Conservation (phyloP, 2,113 vertebrate genomes). For the Varanus komodoensis region DNA sequence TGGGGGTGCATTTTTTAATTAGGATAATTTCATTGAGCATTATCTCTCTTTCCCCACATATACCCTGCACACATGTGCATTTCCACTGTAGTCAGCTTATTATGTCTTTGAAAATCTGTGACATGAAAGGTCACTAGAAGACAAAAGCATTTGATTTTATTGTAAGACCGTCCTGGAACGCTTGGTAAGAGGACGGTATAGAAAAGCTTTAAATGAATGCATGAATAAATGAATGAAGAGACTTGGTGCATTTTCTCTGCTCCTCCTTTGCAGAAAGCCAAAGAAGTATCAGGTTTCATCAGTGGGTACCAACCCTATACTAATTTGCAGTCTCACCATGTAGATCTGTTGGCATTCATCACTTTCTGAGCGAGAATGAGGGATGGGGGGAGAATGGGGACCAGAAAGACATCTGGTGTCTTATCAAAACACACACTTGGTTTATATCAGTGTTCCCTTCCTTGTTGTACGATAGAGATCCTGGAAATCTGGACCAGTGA, state of each 20-base stretch:
- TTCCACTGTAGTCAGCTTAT: background rate
- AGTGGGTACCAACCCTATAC: background rate
- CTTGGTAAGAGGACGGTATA: too few relatives aligned
- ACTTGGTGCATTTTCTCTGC: slow-evolving; percentile 27
- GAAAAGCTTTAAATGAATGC: too few relatives aligned
- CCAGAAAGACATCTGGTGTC: slow-evolving; percentile 62
- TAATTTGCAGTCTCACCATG: slow-evolving; percentile 19
- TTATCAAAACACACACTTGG: slow-evolving; percentile 50
- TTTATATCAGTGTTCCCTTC: slow-evolving; percentile 62
- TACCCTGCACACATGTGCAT: background rate
- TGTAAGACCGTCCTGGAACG: too few relatives aligned
- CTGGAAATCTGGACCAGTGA: slow-evolving; percentile 58
- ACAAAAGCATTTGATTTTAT: slow-evolving; percentile 14
- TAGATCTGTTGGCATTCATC: slow-evolving; percentile 38
- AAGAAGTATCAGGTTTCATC: slow-evolving; percentile 16
- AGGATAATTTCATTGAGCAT: background rate
- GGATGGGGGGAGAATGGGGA: background rate
- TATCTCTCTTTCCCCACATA: background rate
- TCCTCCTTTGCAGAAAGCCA: slow-evolving; percentile 41
- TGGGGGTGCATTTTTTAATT: background rate
- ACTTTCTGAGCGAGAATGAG: slow-evolving; percentile 26
- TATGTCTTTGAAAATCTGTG: slow-evolving; percentile 27
- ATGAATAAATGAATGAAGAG: background rate
- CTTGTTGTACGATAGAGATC: slow-evolving; percentile 53
- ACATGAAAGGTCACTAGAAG: slow-evolving; percentile 42